phyloP scores from a whole-genome alignment of 2,113 vertebrate genomes.

The Oophaga pumilio region DNA sequence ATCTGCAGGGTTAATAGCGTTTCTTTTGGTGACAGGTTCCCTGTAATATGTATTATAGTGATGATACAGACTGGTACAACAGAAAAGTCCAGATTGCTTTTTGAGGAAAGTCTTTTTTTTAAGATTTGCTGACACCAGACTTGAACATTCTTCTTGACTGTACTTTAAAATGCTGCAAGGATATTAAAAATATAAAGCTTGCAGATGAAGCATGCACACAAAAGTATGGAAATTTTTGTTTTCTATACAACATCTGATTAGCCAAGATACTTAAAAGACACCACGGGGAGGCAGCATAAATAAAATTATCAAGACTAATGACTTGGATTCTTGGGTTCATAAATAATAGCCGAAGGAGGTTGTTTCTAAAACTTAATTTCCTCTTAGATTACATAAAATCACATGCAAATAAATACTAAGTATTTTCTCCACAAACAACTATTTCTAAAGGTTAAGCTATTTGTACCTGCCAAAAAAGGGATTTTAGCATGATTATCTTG shows the following conservation, averaged over 20 bases:
- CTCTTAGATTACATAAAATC: constrained; percentile 2
- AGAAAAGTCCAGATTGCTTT: not conserved
- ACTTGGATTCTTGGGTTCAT: constrained; percentile 16
- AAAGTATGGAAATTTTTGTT: not conserved
- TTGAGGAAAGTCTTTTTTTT: not conserved
- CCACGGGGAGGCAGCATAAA: constrained; percentile 27
- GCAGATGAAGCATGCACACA: constrained; percentile 1
- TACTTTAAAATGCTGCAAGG: not conserved
- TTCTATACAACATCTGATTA: not conserved
- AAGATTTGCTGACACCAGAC: not conserved
- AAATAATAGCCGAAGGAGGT: constrained; percentile 39
- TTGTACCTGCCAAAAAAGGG: constrained; percentile 12
- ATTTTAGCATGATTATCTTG: not conserved
- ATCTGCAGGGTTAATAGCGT: too few species aligned
- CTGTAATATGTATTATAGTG: too few species aligned
- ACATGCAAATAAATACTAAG: constrained; percentile 11
- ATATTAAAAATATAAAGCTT: not conserved
- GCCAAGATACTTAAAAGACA: constrained; percentile 6
- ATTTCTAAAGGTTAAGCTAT: not conserved
- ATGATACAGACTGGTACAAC: too few species aligned
- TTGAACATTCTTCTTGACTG: not conserved
- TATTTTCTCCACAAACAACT: not conserved
- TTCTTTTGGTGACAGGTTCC: too few species aligned
- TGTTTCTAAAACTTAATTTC: constrained; percentile 33
- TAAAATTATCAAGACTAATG: constrained; percentile 32